Percentiles rank a stretch among this genome's conserved stretches.
phyloP scores from a whole-genome alignment of 2,888 invertebrate genomes.

The Troglohyphantes excavatus region DNA sequence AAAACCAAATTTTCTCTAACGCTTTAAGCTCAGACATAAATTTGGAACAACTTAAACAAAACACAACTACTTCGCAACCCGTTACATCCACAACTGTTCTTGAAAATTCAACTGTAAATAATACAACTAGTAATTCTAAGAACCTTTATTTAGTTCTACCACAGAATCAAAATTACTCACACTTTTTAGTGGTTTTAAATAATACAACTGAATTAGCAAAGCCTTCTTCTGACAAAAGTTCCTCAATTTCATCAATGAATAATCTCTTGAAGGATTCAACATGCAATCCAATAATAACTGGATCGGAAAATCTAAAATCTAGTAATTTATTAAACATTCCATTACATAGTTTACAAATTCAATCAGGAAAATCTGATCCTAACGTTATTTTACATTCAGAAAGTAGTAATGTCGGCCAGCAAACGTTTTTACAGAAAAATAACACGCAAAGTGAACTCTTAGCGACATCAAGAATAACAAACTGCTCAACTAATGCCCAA shows the following conservation, averaged over 20 bases:
- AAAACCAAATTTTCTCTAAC: too few species aligned
- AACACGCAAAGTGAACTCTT: not conserved
- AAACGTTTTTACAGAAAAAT: not conserved
- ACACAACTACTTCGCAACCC: not conserved
- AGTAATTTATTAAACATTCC: not conserved
- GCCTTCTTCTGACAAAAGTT: not conserved
- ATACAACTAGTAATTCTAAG: not conserved
- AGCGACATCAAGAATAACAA: too few species aligned
- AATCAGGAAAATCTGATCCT: not conserved
- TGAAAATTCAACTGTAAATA: not conserved
- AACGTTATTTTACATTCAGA: not conserved
- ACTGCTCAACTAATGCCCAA: not conserved
- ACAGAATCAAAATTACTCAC: conserved; percentile 43
- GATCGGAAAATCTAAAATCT: not conserved
- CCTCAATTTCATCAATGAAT: not conserved
- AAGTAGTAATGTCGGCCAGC: not conserved
- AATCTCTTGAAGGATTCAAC: not conserved
- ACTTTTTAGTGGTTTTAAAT: conserved; percentile 35
- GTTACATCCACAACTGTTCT: not conserved
- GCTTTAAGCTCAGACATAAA: not conserved
- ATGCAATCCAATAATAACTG: not conserved
- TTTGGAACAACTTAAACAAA: not conserved
- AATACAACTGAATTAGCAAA: not conserved
- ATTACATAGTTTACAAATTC: not conserved
- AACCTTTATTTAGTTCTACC: conserved; percentile 48